Conservation (phyloP, 2,888 invertebrate species). For the Eupithecia pulchellata region DNA sequence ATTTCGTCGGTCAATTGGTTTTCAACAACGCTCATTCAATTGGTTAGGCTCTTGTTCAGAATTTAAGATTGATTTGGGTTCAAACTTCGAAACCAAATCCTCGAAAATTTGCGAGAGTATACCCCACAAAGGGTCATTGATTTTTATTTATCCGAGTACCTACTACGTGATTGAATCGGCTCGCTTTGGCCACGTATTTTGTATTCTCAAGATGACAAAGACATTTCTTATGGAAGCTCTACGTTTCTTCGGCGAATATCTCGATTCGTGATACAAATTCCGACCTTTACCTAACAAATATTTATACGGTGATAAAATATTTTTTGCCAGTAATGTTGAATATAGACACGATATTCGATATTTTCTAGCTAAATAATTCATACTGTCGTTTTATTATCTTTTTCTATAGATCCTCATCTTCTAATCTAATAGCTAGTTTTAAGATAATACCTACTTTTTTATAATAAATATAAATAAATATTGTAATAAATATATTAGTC, state of each 20-base stretch:
- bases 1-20: slow-evolving; percentile 17
- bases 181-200: slow-evolving; percentile 64
- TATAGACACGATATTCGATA: neutral
- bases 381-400: neutral
- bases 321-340: slow-evolving; percentile 10
- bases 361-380: neutral
- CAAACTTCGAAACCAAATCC: slow-evolving; percentile 39
- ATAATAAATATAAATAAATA: too few relatives aligned
- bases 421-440: too few relatives aligned
- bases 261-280: slow-evolving; percentile 43
- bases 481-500: too few relatives aligned
- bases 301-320: slow-evolving; percentile 21
- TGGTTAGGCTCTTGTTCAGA: slow-evolving; percentile 31
- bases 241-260: slow-evolving; percentile 51
- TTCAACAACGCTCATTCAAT: slow-evolving; percentile 27
- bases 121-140: slow-evolving; percentile 47
- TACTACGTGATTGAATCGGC: slow-evolving; percentile 61
- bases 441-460: too few relatives aligned
- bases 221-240: slow-evolving; percentile 55
- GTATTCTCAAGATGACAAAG: slow-evolving; percentile 55
- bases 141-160: slow-evolving; percentile 50
- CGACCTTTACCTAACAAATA: slow-evolving; percentile 34
- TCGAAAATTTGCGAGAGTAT: slow-evolving; percentile 47
- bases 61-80: slow-evolving; percentile 42
- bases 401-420: neutral